phyloP scores from a whole-genome alignment of 2,888 invertebrate species.

The Volucella inanis region DNA sequence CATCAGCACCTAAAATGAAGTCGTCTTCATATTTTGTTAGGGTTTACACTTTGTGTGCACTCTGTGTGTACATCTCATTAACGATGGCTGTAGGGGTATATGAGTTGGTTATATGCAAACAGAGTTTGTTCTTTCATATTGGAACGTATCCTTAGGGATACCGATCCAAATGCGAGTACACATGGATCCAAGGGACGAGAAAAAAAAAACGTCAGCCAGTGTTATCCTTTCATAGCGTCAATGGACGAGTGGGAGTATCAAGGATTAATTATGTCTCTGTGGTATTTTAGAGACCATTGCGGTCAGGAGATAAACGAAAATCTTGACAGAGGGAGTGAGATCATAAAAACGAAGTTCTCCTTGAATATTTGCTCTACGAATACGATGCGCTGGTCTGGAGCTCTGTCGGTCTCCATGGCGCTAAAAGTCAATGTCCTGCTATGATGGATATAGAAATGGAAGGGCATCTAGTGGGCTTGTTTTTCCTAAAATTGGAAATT shows the following conservation, averaged over 20 bases:
- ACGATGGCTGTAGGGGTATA: slow-evolving; percentile 62
- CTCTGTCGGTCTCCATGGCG: slow-evolving; percentile 8
- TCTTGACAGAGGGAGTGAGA: slow-evolving; percentile 34
- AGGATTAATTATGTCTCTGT: slow-evolving; percentile 74
- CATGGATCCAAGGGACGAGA: slow-evolving; percentile 13
- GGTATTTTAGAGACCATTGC: slow-evolving; percentile 71
- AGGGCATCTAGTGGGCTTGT: slow-evolving; percentile 28
- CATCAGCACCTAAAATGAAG: slow-evolving; percentile 59
- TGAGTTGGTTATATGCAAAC: slow-evolving; percentile 7
- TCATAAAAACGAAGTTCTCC: slow-evolving; percentile 38
- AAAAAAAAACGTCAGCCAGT: slow-evolving; percentile 3
- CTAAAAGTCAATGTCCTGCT: slow-evolving; percentile 71
- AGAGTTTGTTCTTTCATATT: slow-evolving; percentile 38
- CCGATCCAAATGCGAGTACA: not conserved
- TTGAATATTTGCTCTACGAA: slow-evolving; percentile 22
- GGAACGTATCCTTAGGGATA: slow-evolving; percentile 54
- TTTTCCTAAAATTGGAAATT: slow-evolving; percentile 54
- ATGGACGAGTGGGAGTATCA: slow-evolving; percentile 52
- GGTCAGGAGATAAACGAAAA: slow-evolving; percentile 53
- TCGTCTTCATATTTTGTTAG: slow-evolving; percentile 50
- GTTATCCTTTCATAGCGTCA: slow-evolving; percentile 43
- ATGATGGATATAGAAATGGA: not conserved
- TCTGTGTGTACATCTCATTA: slow-evolving; percentile 72
- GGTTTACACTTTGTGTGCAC: slow-evolving; percentile 36
- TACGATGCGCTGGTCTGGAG: slow-evolving; percentile 22